Percentiles rank a stretch among this genome's conserved stretches.
phyloP scores from a whole-genome alignment of 1,140 invertebrate species.

The Philaenus spumarius region DNA sequence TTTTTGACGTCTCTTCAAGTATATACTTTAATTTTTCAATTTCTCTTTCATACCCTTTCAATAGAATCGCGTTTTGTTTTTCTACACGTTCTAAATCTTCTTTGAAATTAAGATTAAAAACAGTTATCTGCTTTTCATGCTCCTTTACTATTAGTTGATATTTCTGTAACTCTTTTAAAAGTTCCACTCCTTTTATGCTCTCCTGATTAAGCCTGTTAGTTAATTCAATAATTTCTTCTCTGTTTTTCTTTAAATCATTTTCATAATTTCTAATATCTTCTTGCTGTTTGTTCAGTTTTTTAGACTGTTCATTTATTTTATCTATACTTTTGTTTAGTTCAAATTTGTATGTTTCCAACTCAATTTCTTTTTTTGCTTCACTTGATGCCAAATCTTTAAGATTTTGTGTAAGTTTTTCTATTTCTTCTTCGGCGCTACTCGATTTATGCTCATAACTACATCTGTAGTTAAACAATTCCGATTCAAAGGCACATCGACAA shows the following conservation, averaged over 20 bases:
- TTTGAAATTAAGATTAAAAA: too few relatives aligned
- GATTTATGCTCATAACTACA: not conserved
- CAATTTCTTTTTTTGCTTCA: constrained; percentile 3
- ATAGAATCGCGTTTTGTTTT: too few relatives aligned
- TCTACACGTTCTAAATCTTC: too few relatives aligned
- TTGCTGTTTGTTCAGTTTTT: not conserved
- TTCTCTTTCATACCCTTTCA: too few relatives aligned
- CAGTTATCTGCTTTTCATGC: too few relatives aligned
- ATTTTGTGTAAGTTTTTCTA: not conserved
- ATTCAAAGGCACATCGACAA: not conserved
- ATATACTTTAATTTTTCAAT: too few relatives aligned
- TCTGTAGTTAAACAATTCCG: not conserved
- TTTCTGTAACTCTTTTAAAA: too few relatives aligned
- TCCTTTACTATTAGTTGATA: too few relatives aligned
- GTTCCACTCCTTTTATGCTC: too few relatives aligned
- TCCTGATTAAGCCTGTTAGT: too few relatives aligned
- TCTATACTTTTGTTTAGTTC: not conserved
- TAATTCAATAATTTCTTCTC: not conserved
- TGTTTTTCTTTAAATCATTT: not conserved
- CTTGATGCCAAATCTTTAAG: constrained; percentile 1
- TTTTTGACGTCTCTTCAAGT: too few relatives aligned
- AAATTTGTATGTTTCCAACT: constrained; percentile 4
- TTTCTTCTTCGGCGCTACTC: not conserved
- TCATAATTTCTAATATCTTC: not conserved
- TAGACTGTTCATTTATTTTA: not conserved